Conservation (phyloP, 2,888 invertebrate species). For the Cheilosia vulpina region DNA sequence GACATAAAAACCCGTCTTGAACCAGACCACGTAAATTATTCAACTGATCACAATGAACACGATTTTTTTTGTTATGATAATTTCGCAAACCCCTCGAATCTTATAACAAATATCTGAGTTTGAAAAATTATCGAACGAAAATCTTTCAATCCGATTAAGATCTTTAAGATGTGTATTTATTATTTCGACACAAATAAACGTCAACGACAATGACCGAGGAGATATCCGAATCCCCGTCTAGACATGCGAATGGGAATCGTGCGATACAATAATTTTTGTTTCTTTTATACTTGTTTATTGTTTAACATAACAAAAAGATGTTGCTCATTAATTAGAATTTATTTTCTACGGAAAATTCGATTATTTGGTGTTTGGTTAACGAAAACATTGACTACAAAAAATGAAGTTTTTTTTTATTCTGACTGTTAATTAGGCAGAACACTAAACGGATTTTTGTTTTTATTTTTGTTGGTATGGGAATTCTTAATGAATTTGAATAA, state of each 20-base stretch:
- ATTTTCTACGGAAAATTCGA: slow-evolving; percentile 5
- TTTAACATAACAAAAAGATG: slow-evolving; percentile 4
- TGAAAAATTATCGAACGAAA: slow-evolving; percentile 44
- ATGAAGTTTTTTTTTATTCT: slow-evolving; percentile 6
- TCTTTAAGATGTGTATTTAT: slow-evolving; percentile 51
- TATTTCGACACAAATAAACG: slow-evolving; percentile 16
- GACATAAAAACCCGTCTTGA: slow-evolving; percentile 21
- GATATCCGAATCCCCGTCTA: slow-evolving; percentile 54
- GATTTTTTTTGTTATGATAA: slow-evolving; percentile 49
- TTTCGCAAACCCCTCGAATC: slow-evolving; percentile 31
- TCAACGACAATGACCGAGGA: slow-evolving; percentile 3
- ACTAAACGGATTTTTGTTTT: background rate
- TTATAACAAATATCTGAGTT: slow-evolving; percentile 28
- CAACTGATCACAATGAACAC: slow-evolving; percentile 27
- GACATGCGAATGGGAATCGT: slow-evolving; percentile 25
- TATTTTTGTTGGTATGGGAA: background rate
- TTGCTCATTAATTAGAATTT: slow-evolving; percentile 34
- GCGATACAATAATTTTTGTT: slow-evolving; percentile 25
- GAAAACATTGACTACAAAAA: slow-evolving; percentile 34
- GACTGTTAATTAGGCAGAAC: slow-evolving; percentile 6
- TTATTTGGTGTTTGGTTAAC: slow-evolving; percentile 36
- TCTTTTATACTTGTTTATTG: slow-evolving; percentile 30
- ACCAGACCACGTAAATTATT: slow-evolving; percentile 55
- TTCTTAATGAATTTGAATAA: slow-evolving; percentile 43
- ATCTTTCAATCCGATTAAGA: slow-evolving; percentile 63